Conservation (phyloP, 2,888 invertebrate genomes). For the Drosophila pullipes region DNA sequence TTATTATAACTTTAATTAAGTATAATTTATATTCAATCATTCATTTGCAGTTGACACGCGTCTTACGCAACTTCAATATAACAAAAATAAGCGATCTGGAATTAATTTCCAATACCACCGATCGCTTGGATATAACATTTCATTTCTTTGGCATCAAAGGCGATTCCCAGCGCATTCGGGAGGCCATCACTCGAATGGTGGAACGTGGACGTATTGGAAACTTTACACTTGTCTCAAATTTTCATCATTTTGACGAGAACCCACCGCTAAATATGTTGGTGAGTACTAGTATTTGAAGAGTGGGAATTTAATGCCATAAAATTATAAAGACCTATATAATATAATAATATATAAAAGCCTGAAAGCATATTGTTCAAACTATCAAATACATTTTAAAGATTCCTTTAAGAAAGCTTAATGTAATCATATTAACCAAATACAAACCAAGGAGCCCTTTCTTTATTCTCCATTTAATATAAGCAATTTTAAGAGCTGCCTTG, state of each 20-base stretch:
- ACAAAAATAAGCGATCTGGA: conserved; percentile 88
- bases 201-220: conserved; percentile 88
- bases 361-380: neutral
- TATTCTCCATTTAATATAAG: neutral
- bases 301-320: neutral
- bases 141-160: conserved; percentile 86
- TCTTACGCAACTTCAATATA: conserved; percentile 89
- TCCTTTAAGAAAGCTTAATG: neutral
- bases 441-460: neutral
- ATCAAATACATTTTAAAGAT: neutral
- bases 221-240: conserved; percentile 88
- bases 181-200: conserved; percentile 87
- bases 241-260: conserved; percentile 90
- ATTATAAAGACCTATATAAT: neutral
- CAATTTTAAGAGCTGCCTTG: neutral
- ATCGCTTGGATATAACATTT: conserved; percentile 86
- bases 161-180: conserved; percentile 83
- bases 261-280: conserved; percentile 90
- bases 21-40: neutral
- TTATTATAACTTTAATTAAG: neutral
- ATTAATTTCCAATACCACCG: conserved; percentile 88
- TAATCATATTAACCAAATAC: neutral
- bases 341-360: neutral
- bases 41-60: conserved; percentile 87
- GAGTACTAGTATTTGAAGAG: conserved; percentile 51